Percentiles rank a stretch among this genome's conserved stretches.
Evolutionary conservation across 2,888 invertebrate species (phyloP).

Genomic region (Phymatocera aterrima): DNA sequence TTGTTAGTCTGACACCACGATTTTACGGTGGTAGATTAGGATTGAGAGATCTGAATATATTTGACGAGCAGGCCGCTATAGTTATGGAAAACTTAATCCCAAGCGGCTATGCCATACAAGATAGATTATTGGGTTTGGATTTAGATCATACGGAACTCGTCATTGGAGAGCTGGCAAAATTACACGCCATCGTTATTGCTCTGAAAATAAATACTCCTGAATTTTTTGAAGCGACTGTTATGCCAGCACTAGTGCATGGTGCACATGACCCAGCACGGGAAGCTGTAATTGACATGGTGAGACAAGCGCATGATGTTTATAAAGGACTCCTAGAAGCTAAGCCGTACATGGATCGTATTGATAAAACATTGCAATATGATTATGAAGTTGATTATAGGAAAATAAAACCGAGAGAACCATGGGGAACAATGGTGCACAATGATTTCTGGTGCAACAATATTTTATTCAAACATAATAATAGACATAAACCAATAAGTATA

Average conservation of each 20-base stretch:
- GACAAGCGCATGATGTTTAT: conserved; percentile 60
- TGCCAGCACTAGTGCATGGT: conserved; percentile 55
- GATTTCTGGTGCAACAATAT: conserved; percentile 74
- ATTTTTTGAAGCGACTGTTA: conserved; percentile 60
- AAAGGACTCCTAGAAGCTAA: conserved; percentile 58
- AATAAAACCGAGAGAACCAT: conserved; percentile 58
- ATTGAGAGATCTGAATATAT: conserved; percentile 56
- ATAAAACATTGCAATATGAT: conserved; percentile 61
- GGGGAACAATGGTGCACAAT: conserved; percentile 68
- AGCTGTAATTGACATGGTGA: conserved; percentile 64
- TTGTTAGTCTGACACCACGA: conserved; percentile 61
- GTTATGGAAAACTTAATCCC: conserved; percentile 68
- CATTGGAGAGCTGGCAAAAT: conserved; percentile 65
- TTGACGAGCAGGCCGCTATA: conserved; percentile 68
- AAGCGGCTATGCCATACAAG: conserved; percentile 63
- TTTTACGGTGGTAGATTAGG: conserved; percentile 69
- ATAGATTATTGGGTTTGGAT: conserved; percentile 67
- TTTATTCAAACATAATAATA: conserved; percentile 66
- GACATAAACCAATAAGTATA: conserved; percentile 60
- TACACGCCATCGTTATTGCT: conserved; percentile 67
- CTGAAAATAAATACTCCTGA: conserved; percentile 64
- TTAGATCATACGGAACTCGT: conserved; percentile 63
- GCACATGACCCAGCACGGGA: conserved; percentile 58
- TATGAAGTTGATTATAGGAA: conserved; percentile 14
- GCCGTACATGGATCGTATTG: conserved; percentile 58